Percentiles rank a stretch among this genome's conserved stretches.
These are phyloP conservation scores for Bombus difficillimus DNA, from an alignment of 1,140 invertebrate species.

Conservation along the genomic window DNA sequence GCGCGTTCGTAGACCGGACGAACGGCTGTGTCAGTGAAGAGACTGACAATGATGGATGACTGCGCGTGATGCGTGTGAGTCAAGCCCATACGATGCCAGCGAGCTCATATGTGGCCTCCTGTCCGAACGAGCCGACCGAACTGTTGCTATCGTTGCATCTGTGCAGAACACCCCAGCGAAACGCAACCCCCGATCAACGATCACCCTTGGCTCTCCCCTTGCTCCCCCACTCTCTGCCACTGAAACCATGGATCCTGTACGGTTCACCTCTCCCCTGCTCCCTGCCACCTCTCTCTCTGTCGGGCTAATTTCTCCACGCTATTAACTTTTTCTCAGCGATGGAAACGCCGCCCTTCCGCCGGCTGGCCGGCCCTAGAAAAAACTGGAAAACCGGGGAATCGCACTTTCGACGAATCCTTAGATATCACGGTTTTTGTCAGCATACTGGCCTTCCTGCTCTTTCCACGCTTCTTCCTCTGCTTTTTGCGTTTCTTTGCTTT, in stretches of 20 bases:
- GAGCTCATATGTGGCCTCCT: constrained; percentile 77
- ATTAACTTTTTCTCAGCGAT: constrained; percentile 75
- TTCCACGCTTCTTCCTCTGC: neutral
- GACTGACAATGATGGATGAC: constrained; percentile 82
- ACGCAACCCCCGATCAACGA: constrained; percentile 67
- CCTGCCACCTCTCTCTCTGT: constrained; percentile 62
- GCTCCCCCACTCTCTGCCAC: neutral
- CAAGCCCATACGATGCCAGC: constrained; percentile 78
- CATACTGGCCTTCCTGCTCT: neutral
- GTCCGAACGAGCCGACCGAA: constrained; percentile 74
- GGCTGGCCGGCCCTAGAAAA: neutral
- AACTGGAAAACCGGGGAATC: constrained; percentile 47
- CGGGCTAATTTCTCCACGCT: constrained; percentile 77
- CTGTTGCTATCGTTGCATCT: constrained; percentile 82
- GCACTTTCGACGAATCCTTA: constrained; percentile 44
- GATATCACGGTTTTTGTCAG: constrained; percentile 12
- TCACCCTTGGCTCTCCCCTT: constrained; percentile 24
- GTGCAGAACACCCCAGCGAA: constrained; percentile 76
- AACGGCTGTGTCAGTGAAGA: constrained; percentile 70
- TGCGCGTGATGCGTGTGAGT: constrained; percentile 80
- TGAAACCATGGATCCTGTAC: neutral
- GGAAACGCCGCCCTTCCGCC: constrained; percentile 49
- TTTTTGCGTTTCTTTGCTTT: neutral
- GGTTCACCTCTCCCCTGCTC: neutral
- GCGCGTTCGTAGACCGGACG: constrained; percentile 60